These are phyloP conservation scores for Leptinotarsa texana DNA, from an alignment of 1,140 invertebrate genomes.

Conservation along the genomic window DNA sequence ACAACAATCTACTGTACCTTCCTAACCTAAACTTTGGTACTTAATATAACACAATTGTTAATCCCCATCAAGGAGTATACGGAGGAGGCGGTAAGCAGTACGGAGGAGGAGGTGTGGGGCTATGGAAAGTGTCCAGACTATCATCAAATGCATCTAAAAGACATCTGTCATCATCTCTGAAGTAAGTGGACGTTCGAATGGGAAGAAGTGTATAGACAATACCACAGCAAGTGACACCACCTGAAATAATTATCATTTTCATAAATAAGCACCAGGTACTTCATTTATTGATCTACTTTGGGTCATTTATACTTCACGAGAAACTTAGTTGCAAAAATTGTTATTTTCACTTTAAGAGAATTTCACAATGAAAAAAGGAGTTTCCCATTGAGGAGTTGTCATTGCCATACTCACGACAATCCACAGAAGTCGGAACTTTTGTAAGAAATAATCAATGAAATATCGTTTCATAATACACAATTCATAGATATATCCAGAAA, in stretches of 20 bases:
- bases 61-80: constrained; percentile 57
- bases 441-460: no score
- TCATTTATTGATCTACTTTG: background rate
- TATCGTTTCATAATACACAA: no score
- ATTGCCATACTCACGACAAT: no score
- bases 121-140: constrained; percentile 55
- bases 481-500: no score
- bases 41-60: background rate
- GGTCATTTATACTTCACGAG: no score
- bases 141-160: constrained; percentile 54
- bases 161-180: constrained; percentile 47
- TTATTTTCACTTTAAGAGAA: no score
- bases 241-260: constrained; percentile 38
- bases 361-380: no score
- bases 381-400: no score
- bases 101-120: constrained; percentile 58
- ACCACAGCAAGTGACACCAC: constrained; percentile 46
- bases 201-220: constrained; percentile 53
- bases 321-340: no score
- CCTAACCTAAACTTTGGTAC: background rate
- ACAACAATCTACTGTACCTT: background rate
- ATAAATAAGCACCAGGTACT: background rate
- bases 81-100: constrained; percentile 60
- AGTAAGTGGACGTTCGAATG: constrained; percentile 53
- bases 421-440: no score